These are phyloP conservation scores for Strongylocentrotus purpuratus DNA, from an alignment of 35 echinoderm and acorn worm genomes.

Conservation along the genomic window DNA sequence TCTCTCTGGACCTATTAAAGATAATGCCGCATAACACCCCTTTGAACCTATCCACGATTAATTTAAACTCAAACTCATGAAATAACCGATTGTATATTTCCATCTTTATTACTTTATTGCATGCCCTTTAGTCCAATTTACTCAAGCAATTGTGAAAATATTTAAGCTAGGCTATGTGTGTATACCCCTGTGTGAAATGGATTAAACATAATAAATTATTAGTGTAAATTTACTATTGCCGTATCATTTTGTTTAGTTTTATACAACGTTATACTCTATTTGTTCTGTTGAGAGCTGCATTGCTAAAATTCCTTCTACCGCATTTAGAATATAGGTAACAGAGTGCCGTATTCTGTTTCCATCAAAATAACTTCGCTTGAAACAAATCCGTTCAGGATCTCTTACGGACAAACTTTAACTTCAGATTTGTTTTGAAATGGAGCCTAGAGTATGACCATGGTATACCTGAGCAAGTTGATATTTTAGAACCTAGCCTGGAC, in stretches of 20 bases:
- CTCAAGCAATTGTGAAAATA: too few species aligned
- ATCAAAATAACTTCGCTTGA: not conserved
- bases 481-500: not conserved
- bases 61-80: not conserved
- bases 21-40: not conserved
- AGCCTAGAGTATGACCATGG: not conserved
- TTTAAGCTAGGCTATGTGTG: too few species aligned
- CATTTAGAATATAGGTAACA: too few species aligned
- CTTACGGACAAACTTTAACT: not conserved
- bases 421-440: not conserved
- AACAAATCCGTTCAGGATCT: not conserved
- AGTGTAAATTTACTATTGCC: too few species aligned
- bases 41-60: not conserved
- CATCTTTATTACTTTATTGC: not conserved
- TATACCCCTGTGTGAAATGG: too few species aligned
- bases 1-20: not conserved
- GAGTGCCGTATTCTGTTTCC: not conserved
- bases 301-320: too few species aligned
- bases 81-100: not conserved
- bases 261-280: too few species aligned
- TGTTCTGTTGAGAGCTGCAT: too few species aligned
- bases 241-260: too few species aligned
- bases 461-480: not conserved
- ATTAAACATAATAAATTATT: too few species aligned
- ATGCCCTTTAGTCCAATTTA: not conserved